Base-by-base conservation (phyloP, 2,888 invertebrate genomes). In the Tortrix viridana region DNA sequence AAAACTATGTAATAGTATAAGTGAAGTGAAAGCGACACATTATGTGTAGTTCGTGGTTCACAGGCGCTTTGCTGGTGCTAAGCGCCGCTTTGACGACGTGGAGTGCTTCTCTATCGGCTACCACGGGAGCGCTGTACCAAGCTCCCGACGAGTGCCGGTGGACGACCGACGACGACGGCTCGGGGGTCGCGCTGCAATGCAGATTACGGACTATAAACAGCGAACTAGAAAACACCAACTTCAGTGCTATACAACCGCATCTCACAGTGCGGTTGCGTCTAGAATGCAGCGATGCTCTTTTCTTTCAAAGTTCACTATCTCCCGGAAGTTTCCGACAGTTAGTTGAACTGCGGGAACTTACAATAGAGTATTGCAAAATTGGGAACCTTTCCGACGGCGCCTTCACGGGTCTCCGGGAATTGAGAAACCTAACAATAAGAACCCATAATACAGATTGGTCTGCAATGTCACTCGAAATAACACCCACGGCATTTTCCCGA, bases 391-490 rank as follows among this genome's bases (percentile, higher is more conserved):
- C 96, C 65, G 95, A 96, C 74, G 96, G 96, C 62, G 96, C 97
- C n/a, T 96, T 97, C 78, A 94, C 95, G 48, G 96, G 96, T 49
- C 93, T 97, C 46, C 94, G 95, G 65, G 95, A 96, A 81, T 92
- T 97, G 67, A 93, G 95, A 71, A 96, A 96, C 82, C 92, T 97
- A 64, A 96, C 97, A 48, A 94, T 97, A 69, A 94, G 96, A 75
- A 96, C 96, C 55, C 96, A 96, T 87, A 96, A 96, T 86, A 96
- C 96, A 46, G 96, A 96, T 80, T 96, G 96, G 96, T 95, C 96
- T 44, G 95, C 96, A 56, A 95, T 96, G 94, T 94, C 95, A 58
- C 92, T 96, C 67, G 95, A 96, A 80, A 93, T 96, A 67, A 95
- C 96, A 44, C 93, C 94, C 16, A 94, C 95, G 57, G 95, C 96